Evolutionary conservation across 1,140 invertebrate genomes (phyloP).

Genomic region (Micrasema minimum): DNA sequence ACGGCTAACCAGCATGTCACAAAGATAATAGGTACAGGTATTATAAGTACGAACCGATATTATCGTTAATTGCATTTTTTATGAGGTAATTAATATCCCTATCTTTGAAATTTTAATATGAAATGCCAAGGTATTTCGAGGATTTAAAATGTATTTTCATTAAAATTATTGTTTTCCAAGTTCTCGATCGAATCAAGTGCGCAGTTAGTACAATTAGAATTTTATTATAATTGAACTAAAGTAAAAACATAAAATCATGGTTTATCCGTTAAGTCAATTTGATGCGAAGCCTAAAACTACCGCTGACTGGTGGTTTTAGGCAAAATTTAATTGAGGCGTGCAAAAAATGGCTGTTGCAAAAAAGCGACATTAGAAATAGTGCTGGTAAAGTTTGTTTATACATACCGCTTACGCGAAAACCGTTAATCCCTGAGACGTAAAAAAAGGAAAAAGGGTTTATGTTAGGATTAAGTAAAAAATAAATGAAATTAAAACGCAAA

Average conservation of each 20-base stretch:
- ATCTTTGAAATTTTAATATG: no score
- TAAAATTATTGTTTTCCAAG: no score
- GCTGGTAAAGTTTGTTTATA: conserved; percentile 17
- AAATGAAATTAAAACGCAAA: conserved; percentile 30
- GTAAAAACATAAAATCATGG: background rate
- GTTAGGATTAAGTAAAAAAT: conserved; percentile 24
- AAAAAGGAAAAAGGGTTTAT: background rate
- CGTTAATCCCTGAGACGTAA: conserved; percentile 44
- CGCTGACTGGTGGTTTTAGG: background rate
- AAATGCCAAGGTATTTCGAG: no score
- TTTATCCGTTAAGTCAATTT: background rate
- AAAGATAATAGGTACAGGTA: no score
- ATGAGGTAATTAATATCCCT: no score
- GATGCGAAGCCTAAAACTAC: conserved; percentile 1
- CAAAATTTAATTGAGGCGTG: conserved; percentile 25
- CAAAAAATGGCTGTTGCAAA: conserved; percentile 29
- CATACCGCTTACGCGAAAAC: conserved; percentile 53
- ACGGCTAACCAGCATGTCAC: no score
- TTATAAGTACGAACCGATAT: no score
- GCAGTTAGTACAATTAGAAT: no score
- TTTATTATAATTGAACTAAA: no score
- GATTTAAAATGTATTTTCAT: no score
- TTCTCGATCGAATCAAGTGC: no score
- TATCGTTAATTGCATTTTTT: no score
- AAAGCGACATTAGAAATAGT: conserved; percentile 11